Evolutionary conservation across 2,113 vertebrate species (phyloP).

Genomic region (Phylloscopus trochiloides): DNA sequence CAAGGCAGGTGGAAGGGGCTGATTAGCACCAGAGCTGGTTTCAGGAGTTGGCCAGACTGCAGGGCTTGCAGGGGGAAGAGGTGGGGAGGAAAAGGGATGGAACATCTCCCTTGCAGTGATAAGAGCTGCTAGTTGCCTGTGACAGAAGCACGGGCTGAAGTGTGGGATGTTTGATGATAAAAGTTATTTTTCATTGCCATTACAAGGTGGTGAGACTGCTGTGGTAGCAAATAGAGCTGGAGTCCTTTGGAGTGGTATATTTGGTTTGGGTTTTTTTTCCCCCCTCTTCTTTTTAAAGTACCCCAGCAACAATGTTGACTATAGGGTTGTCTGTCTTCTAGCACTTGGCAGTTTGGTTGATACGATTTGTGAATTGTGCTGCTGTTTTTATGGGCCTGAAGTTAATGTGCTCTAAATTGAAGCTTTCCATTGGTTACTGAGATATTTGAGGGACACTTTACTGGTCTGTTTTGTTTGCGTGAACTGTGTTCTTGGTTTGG

Average conservation of each 20-base stretch:
- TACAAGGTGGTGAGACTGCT: not conserved
- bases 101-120: not conserved
- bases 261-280: not conserved
- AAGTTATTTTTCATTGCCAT: not conserved
- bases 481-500: not conserved
- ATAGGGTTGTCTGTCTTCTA: not conserved
- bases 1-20: not conserved
- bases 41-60: not conserved
- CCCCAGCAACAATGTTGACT: not conserved
- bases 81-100: not conserved
- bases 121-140: not conserved
- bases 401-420: not conserved
- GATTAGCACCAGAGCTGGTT: slow-evolving; percentile 8
- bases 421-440: not conserved
- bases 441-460: not conserved
- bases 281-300: not conserved
- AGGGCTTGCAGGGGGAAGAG: not conserved
- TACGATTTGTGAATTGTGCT: not conserved
- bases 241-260: not conserved
- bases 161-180: not conserved
- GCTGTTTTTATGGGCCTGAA: not conserved
- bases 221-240: not conserved
- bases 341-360: not conserved
- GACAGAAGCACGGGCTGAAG: not conserved
- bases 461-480: not conserved